Evolutionary conservation across 2,888 invertebrate species (phyloP).

Genomic region (Hofmannophila pseudospretella): DNA sequence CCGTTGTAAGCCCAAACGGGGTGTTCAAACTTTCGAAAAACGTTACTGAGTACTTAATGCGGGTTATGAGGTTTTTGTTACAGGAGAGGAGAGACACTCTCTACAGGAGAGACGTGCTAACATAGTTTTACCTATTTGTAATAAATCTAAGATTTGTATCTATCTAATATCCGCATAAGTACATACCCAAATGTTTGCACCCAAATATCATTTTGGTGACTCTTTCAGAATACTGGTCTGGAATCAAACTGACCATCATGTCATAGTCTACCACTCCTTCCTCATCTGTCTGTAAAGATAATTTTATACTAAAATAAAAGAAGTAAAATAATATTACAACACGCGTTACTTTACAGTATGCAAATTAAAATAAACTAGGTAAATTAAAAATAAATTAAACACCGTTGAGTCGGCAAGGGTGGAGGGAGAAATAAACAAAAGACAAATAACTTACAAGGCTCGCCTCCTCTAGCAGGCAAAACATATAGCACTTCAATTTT

Average conservation of each 20-base stretch:
- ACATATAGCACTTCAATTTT: conserved; percentile 77
- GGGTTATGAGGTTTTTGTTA: too few relatives aligned
- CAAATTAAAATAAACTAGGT: conserved; percentile 35
- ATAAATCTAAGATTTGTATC: too few relatives aligned
- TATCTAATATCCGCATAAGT: too few relatives aligned
- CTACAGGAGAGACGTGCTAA: too few relatives aligned
- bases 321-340: neutral
- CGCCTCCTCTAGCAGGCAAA: conserved; percentile 71
- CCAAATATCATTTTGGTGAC: conserved; percentile 55
- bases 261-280: conserved; percentile 63
- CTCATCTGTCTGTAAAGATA: conserved; percentile 53
- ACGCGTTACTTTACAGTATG: conserved; percentile 11
- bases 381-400: conserved; percentile 52
- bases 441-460: conserved; percentile 64
- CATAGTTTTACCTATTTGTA: too few relatives aligned
- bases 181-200: conserved; percentile 59
- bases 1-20: too few relatives aligned
- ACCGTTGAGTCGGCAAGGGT: conserved; percentile 31
- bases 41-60: too few relatives aligned
- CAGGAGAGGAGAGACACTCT: too few relatives aligned
- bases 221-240: conserved; percentile 58
- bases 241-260: conserved; percentile 66
- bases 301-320: neutral
- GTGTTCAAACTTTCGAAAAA: too few relatives aligned
- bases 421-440: conserved; percentile 52